Percentiles rank a stretch among this genome's conserved stretches.
phyloP scores from a whole-genome alignment of 2,888 invertebrate genomes.

The Cerastoderma edule region DNA sequence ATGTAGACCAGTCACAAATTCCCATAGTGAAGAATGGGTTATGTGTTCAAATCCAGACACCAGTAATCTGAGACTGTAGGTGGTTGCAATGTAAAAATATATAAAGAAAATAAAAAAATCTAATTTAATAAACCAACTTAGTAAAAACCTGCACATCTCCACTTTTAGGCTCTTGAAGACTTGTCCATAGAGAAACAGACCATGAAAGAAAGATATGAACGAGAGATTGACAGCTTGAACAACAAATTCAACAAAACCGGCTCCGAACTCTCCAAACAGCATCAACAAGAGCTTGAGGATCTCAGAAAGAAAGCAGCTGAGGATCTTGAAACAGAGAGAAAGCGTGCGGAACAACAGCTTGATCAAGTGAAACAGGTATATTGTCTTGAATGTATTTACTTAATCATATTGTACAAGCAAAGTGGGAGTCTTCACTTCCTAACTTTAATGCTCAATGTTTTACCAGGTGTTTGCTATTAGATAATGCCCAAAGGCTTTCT shows the following conservation, averaged over 20 bases:
- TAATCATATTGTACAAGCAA: too few relatives aligned
- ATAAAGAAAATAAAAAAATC: too few relatives aligned
- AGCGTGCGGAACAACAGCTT: slow-evolving; percentile 67
- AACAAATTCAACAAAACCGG: slow-evolving; percentile 62
- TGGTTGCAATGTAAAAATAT: too few relatives aligned
- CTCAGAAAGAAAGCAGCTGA: slow-evolving; percentile 59
- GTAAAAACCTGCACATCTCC: too few relatives aligned
- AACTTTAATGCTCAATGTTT: neutral
- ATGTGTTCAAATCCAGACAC: too few relatives aligned
- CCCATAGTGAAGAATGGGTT: too few relatives aligned
- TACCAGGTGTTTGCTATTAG: neutral
- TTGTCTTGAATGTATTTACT: neutral
- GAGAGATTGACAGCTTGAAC: slow-evolving; percentile 69
- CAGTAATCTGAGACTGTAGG: too few relatives aligned
- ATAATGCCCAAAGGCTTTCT: neutral
- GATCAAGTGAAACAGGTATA: slow-evolving; percentile 73
- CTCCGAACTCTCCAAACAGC: slow-evolving; percentile 61
- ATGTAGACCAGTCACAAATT: too few relatives aligned
- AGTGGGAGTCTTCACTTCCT: too few relatives aligned
- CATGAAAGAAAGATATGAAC: slow-evolving; percentile 74
- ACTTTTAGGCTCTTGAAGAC: slow-evolving; percentile 79
- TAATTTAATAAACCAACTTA: too few relatives aligned
- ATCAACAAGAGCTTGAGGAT: slow-evolving; percentile 61
- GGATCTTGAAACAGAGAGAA: slow-evolving; percentile 65
- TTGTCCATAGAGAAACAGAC: slow-evolving; percentile 79